Conservation (phyloP, 2,113 vertebrate species). For the Nasalis larvatus region DNA sequence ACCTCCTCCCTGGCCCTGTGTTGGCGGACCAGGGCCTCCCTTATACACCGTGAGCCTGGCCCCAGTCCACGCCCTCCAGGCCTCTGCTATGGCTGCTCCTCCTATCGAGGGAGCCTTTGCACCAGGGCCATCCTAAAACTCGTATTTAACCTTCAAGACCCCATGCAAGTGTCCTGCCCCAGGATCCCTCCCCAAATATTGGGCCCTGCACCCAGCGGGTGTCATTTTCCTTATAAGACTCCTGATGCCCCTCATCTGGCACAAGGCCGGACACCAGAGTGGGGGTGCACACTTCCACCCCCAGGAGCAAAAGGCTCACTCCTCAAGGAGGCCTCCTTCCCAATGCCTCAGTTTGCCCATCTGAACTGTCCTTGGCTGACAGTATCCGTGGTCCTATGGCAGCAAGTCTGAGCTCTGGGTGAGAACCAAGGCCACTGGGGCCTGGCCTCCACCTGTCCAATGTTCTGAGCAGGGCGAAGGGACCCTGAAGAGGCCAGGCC, state of each 20-base stretch:
- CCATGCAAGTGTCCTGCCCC: not conserved
- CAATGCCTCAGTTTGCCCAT: not conserved
- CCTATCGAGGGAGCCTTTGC: not conserved
- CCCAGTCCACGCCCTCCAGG: not conserved
- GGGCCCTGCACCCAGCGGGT: not conserved
- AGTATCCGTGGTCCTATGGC: accelerated
- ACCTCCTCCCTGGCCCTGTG: not conserved
- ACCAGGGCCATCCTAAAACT: not conserved
- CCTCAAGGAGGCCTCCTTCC: not conserved
- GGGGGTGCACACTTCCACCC: not conserved
- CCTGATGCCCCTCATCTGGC: not conserved
- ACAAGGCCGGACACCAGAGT: not conserved
- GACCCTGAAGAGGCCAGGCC: not conserved
- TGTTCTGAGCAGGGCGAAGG: not conserved
- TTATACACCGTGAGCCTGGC: not conserved
- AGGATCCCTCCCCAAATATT: not conserved
- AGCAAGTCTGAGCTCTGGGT: not conserved
- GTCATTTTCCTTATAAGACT: not conserved
- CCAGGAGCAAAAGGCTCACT: accelerated
- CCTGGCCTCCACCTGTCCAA: not conserved
- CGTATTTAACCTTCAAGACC: not conserved
- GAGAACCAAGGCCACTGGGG: not conserved
- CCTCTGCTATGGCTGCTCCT: not conserved
- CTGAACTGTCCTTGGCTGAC: not conserved
- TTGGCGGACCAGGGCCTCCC: not conserved